phyloP scores from a whole-genome alignment of 2,113 vertebrate genomes.

The Ptilonorhynchus violaceus region DNA sequence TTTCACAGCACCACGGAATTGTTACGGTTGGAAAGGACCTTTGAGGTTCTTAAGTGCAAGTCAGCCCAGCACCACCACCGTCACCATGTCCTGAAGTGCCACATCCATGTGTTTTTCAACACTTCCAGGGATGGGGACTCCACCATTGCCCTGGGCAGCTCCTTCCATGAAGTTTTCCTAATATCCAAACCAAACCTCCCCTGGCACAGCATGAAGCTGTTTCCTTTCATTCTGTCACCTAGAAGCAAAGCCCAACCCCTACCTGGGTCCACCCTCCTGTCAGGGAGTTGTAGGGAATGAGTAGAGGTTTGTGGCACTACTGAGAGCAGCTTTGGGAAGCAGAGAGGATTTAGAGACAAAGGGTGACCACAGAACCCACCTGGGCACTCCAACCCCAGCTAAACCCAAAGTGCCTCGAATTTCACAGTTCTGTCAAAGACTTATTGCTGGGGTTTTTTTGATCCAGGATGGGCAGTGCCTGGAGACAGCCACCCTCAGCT shows the following conservation, averaged over 20 bases:
- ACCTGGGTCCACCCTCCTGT: neutral
- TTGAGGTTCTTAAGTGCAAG: too few species aligned
- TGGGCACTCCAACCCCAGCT: neutral
- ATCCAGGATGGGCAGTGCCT: neutral
- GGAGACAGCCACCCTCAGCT: neutral
- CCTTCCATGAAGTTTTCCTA: neutral
- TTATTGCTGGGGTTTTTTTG: neutral
- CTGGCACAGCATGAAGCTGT: neutral
- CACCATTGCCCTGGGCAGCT: neutral
- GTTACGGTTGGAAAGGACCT: neutral
- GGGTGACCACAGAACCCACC: neutral
- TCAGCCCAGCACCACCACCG: neutral
- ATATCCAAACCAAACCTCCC: neutral
- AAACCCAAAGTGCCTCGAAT: accelerated
- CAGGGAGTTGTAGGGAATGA: neutral
- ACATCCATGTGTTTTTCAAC: neutral
- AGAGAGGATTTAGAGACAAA: neutral
- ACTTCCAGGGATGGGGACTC: neutral
- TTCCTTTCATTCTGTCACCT: neutral
- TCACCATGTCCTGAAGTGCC: neutral
- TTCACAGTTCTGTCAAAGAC: neutral
- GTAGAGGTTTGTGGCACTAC: neutral
- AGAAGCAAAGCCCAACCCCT: neutral
- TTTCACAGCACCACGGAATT: neutral
- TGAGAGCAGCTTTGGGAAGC: neutral